Evolutionary conservation across 2,888 invertebrate species (phyloP).

Genomic region (Andrena praecox): DNA sequence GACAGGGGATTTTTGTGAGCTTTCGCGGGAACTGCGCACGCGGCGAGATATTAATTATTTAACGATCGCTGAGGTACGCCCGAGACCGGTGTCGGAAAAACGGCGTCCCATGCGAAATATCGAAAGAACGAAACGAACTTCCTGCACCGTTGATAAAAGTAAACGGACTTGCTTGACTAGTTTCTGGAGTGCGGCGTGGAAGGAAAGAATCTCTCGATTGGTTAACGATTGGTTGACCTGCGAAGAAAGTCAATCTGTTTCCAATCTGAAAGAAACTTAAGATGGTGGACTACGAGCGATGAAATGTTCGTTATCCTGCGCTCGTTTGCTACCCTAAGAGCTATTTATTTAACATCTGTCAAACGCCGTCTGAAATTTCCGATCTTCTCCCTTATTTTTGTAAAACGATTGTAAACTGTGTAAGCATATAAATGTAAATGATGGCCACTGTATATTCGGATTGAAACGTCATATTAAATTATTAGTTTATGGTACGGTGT

Average conservation of each 20-base stretch:
- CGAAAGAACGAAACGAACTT: slow-evolving; percentile 7
- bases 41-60: slow-evolving; percentile 11
- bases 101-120: background rate
- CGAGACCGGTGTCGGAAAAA: background rate
- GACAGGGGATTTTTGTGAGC: slow-evolving; percentile 46
- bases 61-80: slow-evolving; percentile 1
- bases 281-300: background rate
- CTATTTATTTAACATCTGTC: background rate
- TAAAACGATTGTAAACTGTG: too few relatives aligned
- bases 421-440: too few relatives aligned
- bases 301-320: slow-evolving; percentile 10
- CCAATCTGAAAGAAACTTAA: slow-evolving; percentile 6
- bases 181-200: background rate
- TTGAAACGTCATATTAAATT: too few relatives aligned
- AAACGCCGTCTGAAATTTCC: too few relatives aligned
- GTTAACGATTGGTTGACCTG: slow-evolving; percentile 37
- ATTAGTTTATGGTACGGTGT: background rate
- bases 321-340: background rate
- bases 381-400: too few relatives aligned
- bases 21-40: slow-evolving; percentile 4
- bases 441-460: too few relatives aligned
- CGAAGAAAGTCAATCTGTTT: slow-evolving; percentile 15
- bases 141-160: slow-evolving; percentile 14
- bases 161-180: slow-evolving; percentile 38
- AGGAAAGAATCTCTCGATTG: slow-evolving; percentile 22